phyloP scores from a whole-genome alignment of 2,888 invertebrate genomes.

The Camptogramma bilineatum region DNA sequence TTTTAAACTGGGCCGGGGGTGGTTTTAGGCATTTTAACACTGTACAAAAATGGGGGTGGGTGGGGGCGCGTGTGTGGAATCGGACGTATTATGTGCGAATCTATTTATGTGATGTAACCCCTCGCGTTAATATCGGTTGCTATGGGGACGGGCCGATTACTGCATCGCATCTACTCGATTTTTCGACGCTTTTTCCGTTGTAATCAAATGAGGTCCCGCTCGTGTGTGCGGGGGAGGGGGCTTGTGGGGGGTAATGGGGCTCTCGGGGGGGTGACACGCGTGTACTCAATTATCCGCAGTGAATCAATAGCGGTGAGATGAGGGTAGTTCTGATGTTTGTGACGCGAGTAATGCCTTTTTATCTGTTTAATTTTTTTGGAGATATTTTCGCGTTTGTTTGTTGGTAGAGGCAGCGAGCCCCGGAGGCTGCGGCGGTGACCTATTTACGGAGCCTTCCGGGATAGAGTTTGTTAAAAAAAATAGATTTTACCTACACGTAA shows the following conservation, averaged over 20 bases:
- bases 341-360: slow-evolving; percentile 72
- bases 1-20: slow-evolving; percentile 61
- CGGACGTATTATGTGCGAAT: slow-evolving; percentile 82
- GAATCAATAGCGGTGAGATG: slow-evolving; percentile 85
- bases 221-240: slow-evolving; percentile 59
- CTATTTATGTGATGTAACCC: slow-evolving; percentile 79
- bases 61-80: slow-evolving; percentile 75
- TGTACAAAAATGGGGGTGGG: slow-evolving; percentile 79
- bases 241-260: slow-evolving; percentile 45
- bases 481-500: slow-evolving; percentile 20
- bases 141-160: slow-evolving; percentile 81
- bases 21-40: slow-evolving; percentile 84
- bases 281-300: slow-evolving; percentile 85
- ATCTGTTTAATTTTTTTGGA: slow-evolving; percentile 68
- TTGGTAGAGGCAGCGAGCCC: slow-evolving; percentile 14
- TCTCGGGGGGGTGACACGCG: slow-evolving; percentile 73
- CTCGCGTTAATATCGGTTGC: slow-evolving; percentile 81
- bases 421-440: slow-evolving; percentile 28
- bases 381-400: slow-evolving; percentile 31
- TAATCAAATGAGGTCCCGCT: slow-evolving; percentile 85
- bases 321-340: slow-evolving; percentile 81
- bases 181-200: slow-evolving; percentile 85
- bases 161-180: slow-evolving; percentile 82
- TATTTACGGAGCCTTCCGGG: slow-evolving; percentile 22
- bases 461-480: slow-evolving; percentile 30